These are phyloP conservation scores for Scaptomyza polygonia DNA, from an alignment of 2,888 invertebrate genomes.

Conservation along the genomic window DNA sequence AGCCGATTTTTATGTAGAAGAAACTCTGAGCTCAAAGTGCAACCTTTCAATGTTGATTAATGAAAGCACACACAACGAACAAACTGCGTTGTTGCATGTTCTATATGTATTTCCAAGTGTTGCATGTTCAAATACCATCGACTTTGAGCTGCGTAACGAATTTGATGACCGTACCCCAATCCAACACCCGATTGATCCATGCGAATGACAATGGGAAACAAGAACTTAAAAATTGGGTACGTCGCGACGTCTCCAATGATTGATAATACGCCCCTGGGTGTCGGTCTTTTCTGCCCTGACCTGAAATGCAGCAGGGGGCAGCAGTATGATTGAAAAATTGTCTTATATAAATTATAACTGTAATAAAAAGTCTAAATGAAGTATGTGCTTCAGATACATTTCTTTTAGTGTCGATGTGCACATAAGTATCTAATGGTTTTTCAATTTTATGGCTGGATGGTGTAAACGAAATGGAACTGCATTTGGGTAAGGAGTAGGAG, in stretches of 20 bases:
- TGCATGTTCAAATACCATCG: constrained; percentile 64
- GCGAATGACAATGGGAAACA: constrained; percentile 29
- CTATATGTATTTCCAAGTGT: constrained; percentile 31
- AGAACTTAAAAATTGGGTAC: constrained; percentile 16
- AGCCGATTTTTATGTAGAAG: constrained; percentile 3
- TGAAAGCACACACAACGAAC: constrained; percentile 34
- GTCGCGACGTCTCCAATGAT: constrained; percentile 54
- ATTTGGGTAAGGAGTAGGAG: background rate
- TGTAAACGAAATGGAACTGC: constrained; percentile 3
- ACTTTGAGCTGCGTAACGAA: constrained; percentile 76
- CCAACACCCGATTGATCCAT: constrained; percentile 39
- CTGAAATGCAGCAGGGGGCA: constrained; percentile 37
- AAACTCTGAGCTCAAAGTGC: constrained; percentile 37
- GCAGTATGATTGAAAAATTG: constrained; percentile 68
- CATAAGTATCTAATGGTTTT: constrained; percentile 59
- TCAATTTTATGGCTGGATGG: constrained; percentile 61
- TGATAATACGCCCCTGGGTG: constrained; percentile 59
- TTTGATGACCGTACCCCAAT: constrained; percentile 33
- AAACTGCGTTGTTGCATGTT: constrained; percentile 29
- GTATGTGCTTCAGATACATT: constrained; percentile 18
- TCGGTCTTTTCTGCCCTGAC: constrained; percentile 40
- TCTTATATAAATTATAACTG: constrained; percentile 78
- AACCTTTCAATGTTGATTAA: constrained; percentile 76
- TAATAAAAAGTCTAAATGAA: constrained; percentile 59
- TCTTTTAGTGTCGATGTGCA: constrained; percentile 9